These are phyloP conservation scores for Gulo gulo DNA, from an alignment of 2,113 vertebrate species.

Conservation along the genomic window DNA sequence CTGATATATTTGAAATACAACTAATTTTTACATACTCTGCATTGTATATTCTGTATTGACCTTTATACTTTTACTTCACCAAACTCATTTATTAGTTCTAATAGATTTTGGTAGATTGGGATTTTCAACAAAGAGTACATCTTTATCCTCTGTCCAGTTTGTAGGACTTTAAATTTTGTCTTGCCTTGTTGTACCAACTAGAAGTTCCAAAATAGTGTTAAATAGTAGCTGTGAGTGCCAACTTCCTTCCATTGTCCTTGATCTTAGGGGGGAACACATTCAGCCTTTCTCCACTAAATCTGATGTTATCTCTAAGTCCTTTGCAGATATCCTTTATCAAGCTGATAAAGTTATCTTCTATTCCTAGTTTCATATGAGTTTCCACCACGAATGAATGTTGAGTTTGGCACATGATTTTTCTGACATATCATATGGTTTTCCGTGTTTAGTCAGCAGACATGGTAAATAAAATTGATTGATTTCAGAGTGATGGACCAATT, in stretches of 20 bases:
- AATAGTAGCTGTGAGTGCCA: not conserved
- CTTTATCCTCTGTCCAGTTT: not conserved
- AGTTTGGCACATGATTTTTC: not conserved
- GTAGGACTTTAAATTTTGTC: not conserved
- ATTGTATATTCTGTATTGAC: not conserved
- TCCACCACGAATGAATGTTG: not conserved
- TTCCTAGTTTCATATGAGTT: not conserved
- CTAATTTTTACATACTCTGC: not conserved
- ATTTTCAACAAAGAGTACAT: not conserved
- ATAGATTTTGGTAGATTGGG: no score
- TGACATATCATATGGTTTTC: not conserved
- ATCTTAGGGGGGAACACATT: not conserved
- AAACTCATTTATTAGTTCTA: not conserved
- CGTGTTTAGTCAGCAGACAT: not conserved
- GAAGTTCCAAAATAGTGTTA: not conserved
- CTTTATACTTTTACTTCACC: not conserved
- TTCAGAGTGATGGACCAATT: not conserved
- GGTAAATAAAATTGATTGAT: not conserved
- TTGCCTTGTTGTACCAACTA: not conserved
- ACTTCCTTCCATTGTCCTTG: not conserved
- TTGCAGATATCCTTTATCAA: not conserved
- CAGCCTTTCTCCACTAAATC: not conserved
- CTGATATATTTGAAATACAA: not conserved
- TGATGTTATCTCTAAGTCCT: not conserved
- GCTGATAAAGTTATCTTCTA: not conserved